Evolutionary conservation across 2,888 invertebrate genomes (phyloP).

Genomic region (Lasioglossum oenotherae): DNA sequence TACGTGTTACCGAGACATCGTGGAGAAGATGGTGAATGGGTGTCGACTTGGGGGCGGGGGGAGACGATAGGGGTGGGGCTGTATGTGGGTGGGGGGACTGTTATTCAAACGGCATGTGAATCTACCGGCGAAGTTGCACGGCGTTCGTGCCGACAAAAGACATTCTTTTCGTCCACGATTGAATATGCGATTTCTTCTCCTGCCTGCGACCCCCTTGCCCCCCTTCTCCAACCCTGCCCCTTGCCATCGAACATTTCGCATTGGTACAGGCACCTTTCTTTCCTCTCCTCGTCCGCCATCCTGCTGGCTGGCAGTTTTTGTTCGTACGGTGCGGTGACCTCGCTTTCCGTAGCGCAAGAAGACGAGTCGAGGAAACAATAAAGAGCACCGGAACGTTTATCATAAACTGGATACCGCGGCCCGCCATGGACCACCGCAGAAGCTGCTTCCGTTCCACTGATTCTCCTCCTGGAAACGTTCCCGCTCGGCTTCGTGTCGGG

Average conservation of each 20-base stretch:
- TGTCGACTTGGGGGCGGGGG: not conserved
- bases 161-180: slow-evolving; percentile 78
- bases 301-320: slow-evolving; percentile 16
- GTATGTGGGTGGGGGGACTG: slow-evolving; percentile 48
- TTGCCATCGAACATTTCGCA: not conserved
- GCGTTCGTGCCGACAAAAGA: slow-evolving; percentile 78
- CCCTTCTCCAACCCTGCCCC: slow-evolving; percentile 6
- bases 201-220: not conserved
- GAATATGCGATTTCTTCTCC: slow-evolving; percentile 77
- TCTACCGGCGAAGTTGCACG: slow-evolving; percentile 69
- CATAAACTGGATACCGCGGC: slow-evolving; percentile 43
- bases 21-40: slow-evolving; percentile 31
- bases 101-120: slow-evolving; percentile 80
- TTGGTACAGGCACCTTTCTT: slow-evolving; percentile 29
- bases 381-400: slow-evolving; percentile 53
- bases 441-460: slow-evolving; percentile 19
- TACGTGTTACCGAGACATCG: slow-evolving; percentile 43
- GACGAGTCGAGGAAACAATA: slow-evolving; percentile 54
- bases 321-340: slow-evolving; percentile 24
- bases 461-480: not conserved
- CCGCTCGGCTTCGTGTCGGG: not conserved
- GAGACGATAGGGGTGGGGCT: not conserved
- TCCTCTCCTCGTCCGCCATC: not conserved
- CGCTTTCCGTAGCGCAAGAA: slow-evolving; percentile 16
- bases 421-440: slow-evolving; percentile 4